These are phyloP conservation scores for Falco columbarius DNA, from an alignment of 2,797 vertebrate species.

Conservation along the genomic window DNA sequence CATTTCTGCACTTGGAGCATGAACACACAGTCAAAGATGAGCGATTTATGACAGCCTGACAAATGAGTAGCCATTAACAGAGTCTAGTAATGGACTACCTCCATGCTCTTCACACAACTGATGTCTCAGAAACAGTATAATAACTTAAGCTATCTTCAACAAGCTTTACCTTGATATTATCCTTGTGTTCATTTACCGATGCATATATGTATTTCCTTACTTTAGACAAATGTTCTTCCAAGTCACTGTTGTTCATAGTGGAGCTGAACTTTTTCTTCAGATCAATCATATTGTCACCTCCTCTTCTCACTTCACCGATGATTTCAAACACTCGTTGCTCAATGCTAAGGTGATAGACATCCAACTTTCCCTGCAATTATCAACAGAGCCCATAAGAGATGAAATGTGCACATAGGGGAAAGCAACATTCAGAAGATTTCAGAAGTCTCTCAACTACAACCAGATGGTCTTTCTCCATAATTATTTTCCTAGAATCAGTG, in stretches of 20 bases:
- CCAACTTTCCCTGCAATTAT: constrained; percentile 73
- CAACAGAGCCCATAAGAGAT: neutral
- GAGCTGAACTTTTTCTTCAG: constrained; percentile 78
- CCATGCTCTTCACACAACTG: neutral
- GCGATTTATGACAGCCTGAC: neutral
- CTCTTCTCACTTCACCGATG: constrained; percentile 74
- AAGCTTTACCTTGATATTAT: neutral
- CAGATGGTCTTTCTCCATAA: neutral
- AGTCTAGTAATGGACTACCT: neutral
- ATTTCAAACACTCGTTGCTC: constrained; percentile 76
- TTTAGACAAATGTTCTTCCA: constrained; percentile 64
- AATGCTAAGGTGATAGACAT: constrained; percentile 74
- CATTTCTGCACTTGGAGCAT: neutral
- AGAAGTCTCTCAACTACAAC: neutral
- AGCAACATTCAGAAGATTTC: neutral
- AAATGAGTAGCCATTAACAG: neutral
- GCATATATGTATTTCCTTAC: constrained; percentile 28
- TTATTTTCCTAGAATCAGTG: neutral
- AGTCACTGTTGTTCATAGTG: constrained; percentile 52
- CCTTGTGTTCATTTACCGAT: neutral
- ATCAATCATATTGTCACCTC: constrained; percentile 74
- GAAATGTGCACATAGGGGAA: neutral
- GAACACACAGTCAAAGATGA: neutral
- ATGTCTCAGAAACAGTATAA: neutral
- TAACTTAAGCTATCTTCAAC: neutral